Conservation (phyloP, 1,140 invertebrate species). For the Metaphire vulgaris region DNA sequence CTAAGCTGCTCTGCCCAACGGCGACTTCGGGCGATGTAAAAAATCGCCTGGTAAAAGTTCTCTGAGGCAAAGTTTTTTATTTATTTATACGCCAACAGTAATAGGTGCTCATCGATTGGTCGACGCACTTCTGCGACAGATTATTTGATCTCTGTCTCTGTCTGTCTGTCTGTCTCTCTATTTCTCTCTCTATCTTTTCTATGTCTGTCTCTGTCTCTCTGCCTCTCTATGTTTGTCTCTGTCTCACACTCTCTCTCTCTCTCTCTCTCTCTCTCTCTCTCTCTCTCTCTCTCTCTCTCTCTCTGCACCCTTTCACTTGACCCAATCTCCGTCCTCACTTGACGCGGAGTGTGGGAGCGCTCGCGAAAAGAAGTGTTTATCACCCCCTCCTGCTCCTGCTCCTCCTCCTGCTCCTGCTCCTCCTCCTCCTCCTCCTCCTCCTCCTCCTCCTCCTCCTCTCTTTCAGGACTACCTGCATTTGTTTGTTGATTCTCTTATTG, state of each 20-base stretch:
- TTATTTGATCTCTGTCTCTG: not conserved
- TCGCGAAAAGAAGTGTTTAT: too few species aligned
- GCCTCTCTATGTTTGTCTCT: not conserved
- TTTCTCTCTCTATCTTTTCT: not conserved
- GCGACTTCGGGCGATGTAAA: too few species aligned
- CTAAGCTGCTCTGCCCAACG: too few species aligned
- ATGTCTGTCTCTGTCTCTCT: not conserved
- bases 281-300: not conserved
- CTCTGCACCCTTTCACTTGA: too few species aligned
- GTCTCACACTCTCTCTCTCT: not conserved
- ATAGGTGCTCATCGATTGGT: too few species aligned
- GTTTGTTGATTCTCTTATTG: not conserved
- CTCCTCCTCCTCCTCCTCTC: not conserved
- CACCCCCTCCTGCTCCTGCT: too few species aligned
- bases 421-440: not conserved
- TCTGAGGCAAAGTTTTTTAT: too few species aligned
- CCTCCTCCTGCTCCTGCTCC: slow-evolving; percentile 13
- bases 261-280: not conserved
- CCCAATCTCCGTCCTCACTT: too few species aligned
- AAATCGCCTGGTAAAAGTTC: too few species aligned
- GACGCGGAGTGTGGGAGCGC: too few species aligned
- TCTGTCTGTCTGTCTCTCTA: not conserved
- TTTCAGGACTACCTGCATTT: not conserved
- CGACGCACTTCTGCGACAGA: too few species aligned
- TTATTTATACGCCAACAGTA: too few species aligned